A percentile compares a stretch with the other conserved stretches of the same genome.
phyloP scores from a whole-genome alignment of 2,797 vertebrate genomes.

The Cercopithecus petaurista region DNA sequence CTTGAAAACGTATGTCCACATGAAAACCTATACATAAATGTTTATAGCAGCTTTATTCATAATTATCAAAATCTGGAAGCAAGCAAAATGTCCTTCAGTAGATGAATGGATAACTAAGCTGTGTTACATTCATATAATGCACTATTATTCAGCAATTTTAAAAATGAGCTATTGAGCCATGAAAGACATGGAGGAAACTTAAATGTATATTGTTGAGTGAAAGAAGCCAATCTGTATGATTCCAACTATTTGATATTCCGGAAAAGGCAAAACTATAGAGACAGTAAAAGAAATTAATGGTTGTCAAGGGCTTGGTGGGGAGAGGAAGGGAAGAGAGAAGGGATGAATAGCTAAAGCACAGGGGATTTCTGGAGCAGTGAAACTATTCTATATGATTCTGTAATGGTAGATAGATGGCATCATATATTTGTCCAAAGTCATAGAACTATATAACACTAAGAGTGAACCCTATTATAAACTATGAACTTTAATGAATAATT shows the following conservation, averaged over 20 bases:
- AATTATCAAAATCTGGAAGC: conserved; percentile 22
- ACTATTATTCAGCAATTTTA: conserved; percentile 31
- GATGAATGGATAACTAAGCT: conserved; percentile 20
- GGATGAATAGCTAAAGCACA: neutral
- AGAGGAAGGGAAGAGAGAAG: neutral
- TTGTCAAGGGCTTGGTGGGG: neutral
- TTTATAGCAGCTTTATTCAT: conserved; percentile 16
- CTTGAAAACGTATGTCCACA: conserved; percentile 5
- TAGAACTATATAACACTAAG: neutral
- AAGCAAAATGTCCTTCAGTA: neutral
- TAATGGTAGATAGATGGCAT: neutral
- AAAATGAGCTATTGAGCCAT: conserved; percentile 33
- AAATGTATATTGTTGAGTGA: conserved; percentile 25
- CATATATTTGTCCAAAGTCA: conserved; percentile 24
- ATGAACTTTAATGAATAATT: neutral
- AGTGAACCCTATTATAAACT: conserved; percentile 30
- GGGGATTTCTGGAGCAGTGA: neutral
- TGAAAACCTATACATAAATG: conserved; percentile 32
- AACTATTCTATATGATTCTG: conserved; percentile 31
- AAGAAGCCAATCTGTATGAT: conserved; percentile 22
- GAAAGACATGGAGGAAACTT: conserved; percentile 23
- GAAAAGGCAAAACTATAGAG: conserved; percentile 32
- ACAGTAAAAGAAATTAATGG: neutral
- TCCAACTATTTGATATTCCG: conserved; percentile 32
- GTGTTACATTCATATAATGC: neutral